phyloP scores from a whole-genome alignment of 2,888 invertebrate genomes.

The Eupelmus urozonus region DNA sequence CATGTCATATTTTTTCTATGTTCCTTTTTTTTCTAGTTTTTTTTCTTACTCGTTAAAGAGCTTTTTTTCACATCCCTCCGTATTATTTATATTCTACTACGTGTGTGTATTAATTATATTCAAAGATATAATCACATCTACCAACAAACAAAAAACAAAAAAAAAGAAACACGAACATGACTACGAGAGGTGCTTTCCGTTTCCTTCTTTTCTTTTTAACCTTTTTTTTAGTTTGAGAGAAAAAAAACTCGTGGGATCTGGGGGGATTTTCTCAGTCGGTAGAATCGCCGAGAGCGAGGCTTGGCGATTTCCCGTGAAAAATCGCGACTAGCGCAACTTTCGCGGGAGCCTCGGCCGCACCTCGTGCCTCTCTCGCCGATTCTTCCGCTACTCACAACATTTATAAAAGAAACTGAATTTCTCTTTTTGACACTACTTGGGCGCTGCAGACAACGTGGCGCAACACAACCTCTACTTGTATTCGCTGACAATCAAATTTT shows the following conservation, averaged over 20 bases:
- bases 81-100: constrained; percentile 62
- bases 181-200: constrained; percentile 72
- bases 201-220: constrained; percentile 60
- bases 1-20: constrained; percentile 50
- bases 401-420: constrained; percentile 66
- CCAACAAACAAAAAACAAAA: constrained; percentile 42
- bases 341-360: constrained; percentile 46
- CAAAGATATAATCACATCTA: too few species aligned
- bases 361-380: constrained; percentile 28
- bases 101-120: constrained; percentile 60
- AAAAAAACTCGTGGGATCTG: constrained; percentile 64
- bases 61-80: constrained; percentile 63
- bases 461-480: constrained; percentile 67
- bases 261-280: constrained; percentile 60
- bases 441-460: constrained; percentile 74
- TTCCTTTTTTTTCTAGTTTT: constrained; percentile 51
- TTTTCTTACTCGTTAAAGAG: constrained; percentile 40
- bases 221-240: constrained; percentile 49
- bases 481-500: too few species aligned
- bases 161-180: constrained; percentile 67
- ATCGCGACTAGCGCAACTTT: too few species aligned
- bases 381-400: constrained; percentile 67
- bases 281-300: constrained; percentile 40
- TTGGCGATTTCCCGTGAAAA: constrained; percentile 2
- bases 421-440: constrained; percentile 68